A percentile compares a stretch with the other conserved stretches of the same genome.
Conservation (phyloP, 1,140 invertebrate species). For the Pseudachorutes palmiensis region DNA sequence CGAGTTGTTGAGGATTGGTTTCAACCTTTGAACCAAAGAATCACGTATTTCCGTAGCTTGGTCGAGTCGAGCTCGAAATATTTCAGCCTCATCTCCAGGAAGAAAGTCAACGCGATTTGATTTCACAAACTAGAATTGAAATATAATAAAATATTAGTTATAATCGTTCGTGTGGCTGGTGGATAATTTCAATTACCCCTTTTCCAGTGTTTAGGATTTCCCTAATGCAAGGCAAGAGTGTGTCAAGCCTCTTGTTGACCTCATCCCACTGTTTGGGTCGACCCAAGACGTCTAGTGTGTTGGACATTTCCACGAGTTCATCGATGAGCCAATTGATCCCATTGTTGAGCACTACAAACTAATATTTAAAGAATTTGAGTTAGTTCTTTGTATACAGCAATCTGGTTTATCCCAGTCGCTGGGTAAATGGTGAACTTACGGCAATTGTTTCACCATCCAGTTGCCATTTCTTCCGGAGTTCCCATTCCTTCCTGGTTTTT, state of each 20-base stretch:
- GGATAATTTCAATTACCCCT: not conserved
- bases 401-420: not conserved
- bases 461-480: not conserved
- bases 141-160: not conserved
- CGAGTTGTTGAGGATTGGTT: not conserved
- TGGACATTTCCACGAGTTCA: not conserved
- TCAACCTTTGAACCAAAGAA: not conserved
- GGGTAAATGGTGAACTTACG: not conserved
- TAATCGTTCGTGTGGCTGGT: not conserved
- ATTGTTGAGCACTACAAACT: not conserved
- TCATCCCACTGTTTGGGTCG: slow-evolving; percentile 4
- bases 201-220: not conserved
- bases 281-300: slow-evolving; percentile 1
- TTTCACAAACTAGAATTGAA: not conserved
- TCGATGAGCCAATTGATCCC: not conserved
- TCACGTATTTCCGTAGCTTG: not conserved
- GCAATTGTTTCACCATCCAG: not conserved
- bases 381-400: not conserved
- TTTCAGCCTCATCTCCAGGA: slow-evolving; percentile 4
- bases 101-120: not conserved
- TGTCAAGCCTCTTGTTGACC: not conserved
- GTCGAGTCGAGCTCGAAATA: slow-evolving; percentile 9
- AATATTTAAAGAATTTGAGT: not conserved
- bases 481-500: not conserved
- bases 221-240: not conserved